Conservation (phyloP, 2,888 invertebrate genomes). For the Tanypteryx hageni region DNA sequence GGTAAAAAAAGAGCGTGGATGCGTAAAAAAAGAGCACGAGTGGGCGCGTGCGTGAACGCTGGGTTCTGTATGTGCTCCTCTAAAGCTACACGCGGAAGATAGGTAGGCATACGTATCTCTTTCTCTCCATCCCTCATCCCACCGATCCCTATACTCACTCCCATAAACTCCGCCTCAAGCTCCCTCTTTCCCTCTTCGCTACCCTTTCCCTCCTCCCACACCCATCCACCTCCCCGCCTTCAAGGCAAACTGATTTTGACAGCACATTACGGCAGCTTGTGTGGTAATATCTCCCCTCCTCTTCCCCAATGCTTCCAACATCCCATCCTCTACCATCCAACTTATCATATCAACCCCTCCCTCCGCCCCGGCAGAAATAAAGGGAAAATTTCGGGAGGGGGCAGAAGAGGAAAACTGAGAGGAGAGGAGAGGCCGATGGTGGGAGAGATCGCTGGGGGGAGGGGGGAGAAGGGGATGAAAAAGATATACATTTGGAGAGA, state of each 20-base stretch:
- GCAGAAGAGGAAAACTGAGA: background rate
- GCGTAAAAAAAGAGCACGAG: no score
- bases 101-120: background rate
- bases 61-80: no score
- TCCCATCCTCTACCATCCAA: background rate
- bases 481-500: background rate
- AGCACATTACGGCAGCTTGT: slow-evolving; percentile 40
- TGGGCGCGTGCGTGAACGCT: no score
- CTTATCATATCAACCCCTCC: background rate
- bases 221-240: slow-evolving; percentile 24
- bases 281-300: background rate
- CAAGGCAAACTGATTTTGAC: slow-evolving; percentile 58
- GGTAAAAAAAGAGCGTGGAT: no score
- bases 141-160: no score
- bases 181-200: background rate
- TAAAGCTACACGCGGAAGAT: no score
- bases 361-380: background rate
- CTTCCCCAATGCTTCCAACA: background rate
- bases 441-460: background rate
- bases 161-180: no score
- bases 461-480: background rate
- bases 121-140: background rate
- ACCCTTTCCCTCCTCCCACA: background rate
- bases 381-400: background rate
- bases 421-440: background rate